Evolutionary conservation across 2,888 invertebrate genomes (phyloP).

Genomic region (Xestia xanthographa): DNA sequence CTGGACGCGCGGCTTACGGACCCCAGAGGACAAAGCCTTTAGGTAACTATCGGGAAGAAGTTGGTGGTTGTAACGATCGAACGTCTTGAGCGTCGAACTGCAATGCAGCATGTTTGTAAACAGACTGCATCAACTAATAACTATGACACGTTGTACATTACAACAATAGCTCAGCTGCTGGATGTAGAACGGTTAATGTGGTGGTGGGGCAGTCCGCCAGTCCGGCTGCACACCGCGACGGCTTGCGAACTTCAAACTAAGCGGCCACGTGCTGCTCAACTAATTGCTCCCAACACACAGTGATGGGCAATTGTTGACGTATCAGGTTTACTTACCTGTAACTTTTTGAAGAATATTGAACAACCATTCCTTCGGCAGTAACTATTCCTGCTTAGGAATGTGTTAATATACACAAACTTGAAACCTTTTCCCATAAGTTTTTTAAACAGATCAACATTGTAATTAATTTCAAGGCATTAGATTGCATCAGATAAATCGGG

Average conservation of each 20-base stretch:
- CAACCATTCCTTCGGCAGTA: neutral
- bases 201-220: constrained; percentile 38
- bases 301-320: constrained; percentile 37
- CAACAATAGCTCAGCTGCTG: constrained; percentile 64
- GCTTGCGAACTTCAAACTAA: constrained; percentile 46
- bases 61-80: constrained; percentile 67
- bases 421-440: constrained; percentile 17
- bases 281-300: constrained; percentile 55
- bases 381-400: neutral
- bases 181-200: constrained; percentile 46
- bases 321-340: constrained; percentile 4
- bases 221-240: constrained; percentile 30
- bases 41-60: constrained; percentile 85
- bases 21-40: constrained; percentile 88
- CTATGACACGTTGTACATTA: constrained; percentile 64
- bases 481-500: constrained; percentile 37
- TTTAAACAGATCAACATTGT: constrained; percentile 13
- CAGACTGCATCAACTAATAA: constrained; percentile 70
- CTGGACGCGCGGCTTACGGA: constrained; percentile 86
- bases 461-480: constrained; percentile 51
- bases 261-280: constrained; percentile 66
- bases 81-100: constrained; percentile 69
- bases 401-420: constrained; percentile 2
- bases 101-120: constrained; percentile 78
- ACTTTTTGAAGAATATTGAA: constrained; percentile 13